Base-by-base conservation (phyloP, 2,113 vertebrate genomes). In the Monarcha castaneiventris region DNA sequence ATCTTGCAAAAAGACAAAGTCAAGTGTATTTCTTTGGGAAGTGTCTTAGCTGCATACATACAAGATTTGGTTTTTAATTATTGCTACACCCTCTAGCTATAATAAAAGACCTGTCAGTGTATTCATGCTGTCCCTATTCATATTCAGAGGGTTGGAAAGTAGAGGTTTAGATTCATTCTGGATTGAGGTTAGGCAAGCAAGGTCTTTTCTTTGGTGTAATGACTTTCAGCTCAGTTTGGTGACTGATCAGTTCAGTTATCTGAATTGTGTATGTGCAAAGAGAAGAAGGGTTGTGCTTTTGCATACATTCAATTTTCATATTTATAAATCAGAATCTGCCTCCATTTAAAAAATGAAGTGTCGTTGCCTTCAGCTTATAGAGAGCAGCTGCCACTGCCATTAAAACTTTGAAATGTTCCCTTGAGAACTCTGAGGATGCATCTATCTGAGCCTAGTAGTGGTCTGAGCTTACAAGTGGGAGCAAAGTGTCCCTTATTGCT, bases 61-160 rank as follows among this genome's bases (percentile, higher is more conserved):
- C 71, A 95, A 96, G 93, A 84, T 87, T 87, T 89, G 84, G 55
- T 7, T 95, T 97, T 97, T 97, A 97, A 97, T 97, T 97, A 97
- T 93, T 97, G 87, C 90, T 94, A 43, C 80, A 89, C 74, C 87
- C 84, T 96, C 93, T 73, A 96, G 89, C 84, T 96, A 64, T 84
- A 96, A 85, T 90, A 83, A 92, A 93, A 93, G 90, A 90, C 91
- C 89, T 92, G 91, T 94, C 90, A 75, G 79, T 0, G 0, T 87
- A 52, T 87, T 96, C 73, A 74, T 48, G 71, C 89, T 91, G 74
- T 82, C 81, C 89, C 66, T 79, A 64, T 95, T 84, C 88, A 66
- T 93, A 96, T 95, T 85, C 73, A 52, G 71, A 52, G 44, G 52
- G 39, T 33, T 94, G 82, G 92, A 91, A 96, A 59, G 77, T 10